Conservation (phyloP, 1,140 invertebrate genomes). For the Nasonia longicornis region DNA sequence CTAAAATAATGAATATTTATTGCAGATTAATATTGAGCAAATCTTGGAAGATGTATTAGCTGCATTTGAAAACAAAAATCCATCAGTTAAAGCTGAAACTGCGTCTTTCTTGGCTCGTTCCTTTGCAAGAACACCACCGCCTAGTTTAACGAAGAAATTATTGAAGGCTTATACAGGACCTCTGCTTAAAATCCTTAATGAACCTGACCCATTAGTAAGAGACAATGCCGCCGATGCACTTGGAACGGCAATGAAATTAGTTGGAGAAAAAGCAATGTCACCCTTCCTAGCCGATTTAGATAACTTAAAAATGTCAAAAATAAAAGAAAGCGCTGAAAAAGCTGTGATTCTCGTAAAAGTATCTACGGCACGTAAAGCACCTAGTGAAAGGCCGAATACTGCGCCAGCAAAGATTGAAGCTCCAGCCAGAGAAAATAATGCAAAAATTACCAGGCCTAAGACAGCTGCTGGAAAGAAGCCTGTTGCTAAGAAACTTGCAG, state of each 20-base stretch:
- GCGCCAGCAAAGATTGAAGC: constrained; percentile 67
- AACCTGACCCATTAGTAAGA: constrained; percentile 87
- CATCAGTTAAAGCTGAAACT: constrained; percentile 92
- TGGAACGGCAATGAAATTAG: constrained; percentile 93
- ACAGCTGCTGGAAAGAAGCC: constrained; percentile 70
- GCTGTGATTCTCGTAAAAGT: constrained; percentile 86
- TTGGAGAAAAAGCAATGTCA: constrained; percentile 90
- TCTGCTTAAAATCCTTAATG: constrained; percentile 88
- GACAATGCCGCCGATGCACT: constrained; percentile 90
- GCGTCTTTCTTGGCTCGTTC: constrained; percentile 88
- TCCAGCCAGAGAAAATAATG: constrained; percentile 51
- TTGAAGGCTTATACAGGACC: constrained; percentile 86
- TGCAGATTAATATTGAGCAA: constrained; percentile 85
- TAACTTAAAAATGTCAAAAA: constrained; percentile 93
- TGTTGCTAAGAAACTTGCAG: constrained; percentile 52
- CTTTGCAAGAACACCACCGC: constrained; percentile 83
- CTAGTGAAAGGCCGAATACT: constrained; percentile 70
- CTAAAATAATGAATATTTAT: constrained; percentile 43
- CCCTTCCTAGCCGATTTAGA: constrained; percentile 91
- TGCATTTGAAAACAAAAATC: constrained; percentile 95
- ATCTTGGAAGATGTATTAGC: constrained; percentile 88
- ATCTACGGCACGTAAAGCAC: constrained; percentile 70
- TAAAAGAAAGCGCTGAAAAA: constrained; percentile 94
- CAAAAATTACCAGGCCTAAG: constrained; percentile 62
- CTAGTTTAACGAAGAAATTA: constrained; percentile 90